Conservation (phyloP, 2,113 vertebrate species). For the Gambusia holbrooki region DNA sequence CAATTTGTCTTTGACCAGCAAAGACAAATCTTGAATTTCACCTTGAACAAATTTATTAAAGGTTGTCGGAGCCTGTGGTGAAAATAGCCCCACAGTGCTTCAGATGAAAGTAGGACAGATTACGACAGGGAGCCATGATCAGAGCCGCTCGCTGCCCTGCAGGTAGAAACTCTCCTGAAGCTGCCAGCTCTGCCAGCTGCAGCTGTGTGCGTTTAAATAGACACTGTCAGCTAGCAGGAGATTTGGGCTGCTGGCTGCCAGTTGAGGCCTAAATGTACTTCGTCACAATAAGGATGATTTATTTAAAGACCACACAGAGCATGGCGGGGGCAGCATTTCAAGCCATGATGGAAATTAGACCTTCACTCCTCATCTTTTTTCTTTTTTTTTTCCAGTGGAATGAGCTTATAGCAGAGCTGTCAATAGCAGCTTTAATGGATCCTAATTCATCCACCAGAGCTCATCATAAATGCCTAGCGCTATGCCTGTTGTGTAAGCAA, state of each 20-base stretch:
- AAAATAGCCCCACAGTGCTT: slow-evolving; percentile 50
- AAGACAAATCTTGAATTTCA: slow-evolving; percentile 48
- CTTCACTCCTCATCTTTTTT: slow-evolving; percentile 46
- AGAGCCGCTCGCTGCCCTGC: slow-evolving; percentile 58
- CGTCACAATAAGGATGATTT: slow-evolving; percentile 70
- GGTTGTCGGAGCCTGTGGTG: slow-evolving; percentile 41
- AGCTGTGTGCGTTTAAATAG: slow-evolving; percentile 45
- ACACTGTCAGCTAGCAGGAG: slow-evolving; percentile 50
- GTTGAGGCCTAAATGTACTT: slow-evolving; percentile 61
- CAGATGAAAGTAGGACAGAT: slow-evolving; percentile 67
- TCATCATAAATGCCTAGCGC: slow-evolving; percentile 53
- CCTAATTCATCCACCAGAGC: slow-evolving; percentile 67
- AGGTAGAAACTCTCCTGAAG: slow-evolving; percentile 65
- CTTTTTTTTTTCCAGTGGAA: slow-evolving; percentile 49
- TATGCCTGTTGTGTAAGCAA: slow-evolving; percentile 64
- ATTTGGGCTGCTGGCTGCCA: slow-evolving; percentile 46
- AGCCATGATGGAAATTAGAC: slow-evolving; percentile 59
- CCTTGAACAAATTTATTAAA: slow-evolving; percentile 61
- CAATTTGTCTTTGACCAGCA: slow-evolving; percentile 26
- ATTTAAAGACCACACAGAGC: slow-evolving; percentile 61
- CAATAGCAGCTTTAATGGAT: slow-evolving; percentile 63
- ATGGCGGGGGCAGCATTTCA: slow-evolving; percentile 40
- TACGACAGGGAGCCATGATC: slow-evolving; percentile 59
- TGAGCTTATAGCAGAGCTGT: slow-evolving; percentile 52
- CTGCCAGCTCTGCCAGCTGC: slow-evolving; percentile 47